phyloP scores from a whole-genome alignment of 2,113 vertebrate species.

The Phylloscopus whistleri region DNA sequence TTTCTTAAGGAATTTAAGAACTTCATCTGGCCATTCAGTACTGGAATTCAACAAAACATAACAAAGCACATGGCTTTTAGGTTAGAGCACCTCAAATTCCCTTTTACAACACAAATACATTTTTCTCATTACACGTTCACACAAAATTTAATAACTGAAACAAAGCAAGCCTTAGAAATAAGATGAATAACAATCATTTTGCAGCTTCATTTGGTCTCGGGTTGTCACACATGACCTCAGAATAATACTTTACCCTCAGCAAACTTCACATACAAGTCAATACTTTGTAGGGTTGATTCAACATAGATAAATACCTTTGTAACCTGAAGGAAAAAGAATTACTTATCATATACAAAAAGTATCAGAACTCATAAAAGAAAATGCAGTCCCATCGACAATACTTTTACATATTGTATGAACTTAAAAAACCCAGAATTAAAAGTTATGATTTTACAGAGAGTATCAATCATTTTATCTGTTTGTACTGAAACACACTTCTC shows the following conservation, averaged over 20 bases:
- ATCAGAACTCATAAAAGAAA: background rate
- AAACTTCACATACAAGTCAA: background rate
- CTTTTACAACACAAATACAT: background rate
- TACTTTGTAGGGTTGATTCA: background rate
- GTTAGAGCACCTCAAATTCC: background rate
- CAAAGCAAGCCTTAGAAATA: background rate
- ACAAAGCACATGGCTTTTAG: background rate
- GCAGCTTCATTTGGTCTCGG: background rate
- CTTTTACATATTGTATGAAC: background rate
- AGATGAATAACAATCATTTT: background rate
- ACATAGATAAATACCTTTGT: background rate
- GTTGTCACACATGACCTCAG: background rate
- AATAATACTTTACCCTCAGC: background rate
- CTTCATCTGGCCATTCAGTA: background rate
- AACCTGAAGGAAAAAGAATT: background rate
- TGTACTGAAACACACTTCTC: background rate
- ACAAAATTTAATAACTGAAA: background rate
- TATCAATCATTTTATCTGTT: background rate
- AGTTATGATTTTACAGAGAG: background rate
- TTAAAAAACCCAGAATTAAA: background rate
- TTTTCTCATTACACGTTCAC: background rate
- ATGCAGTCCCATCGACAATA: background rate
- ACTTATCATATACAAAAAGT: background rate
- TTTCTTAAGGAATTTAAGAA: background rate
- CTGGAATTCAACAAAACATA: background rate